Evolutionary conservation across 2,797 vertebrate genomes (phyloP), one percentile per base, ranked within the genome.

Genomic region (Limnodromus scolopaceus): DNA sequence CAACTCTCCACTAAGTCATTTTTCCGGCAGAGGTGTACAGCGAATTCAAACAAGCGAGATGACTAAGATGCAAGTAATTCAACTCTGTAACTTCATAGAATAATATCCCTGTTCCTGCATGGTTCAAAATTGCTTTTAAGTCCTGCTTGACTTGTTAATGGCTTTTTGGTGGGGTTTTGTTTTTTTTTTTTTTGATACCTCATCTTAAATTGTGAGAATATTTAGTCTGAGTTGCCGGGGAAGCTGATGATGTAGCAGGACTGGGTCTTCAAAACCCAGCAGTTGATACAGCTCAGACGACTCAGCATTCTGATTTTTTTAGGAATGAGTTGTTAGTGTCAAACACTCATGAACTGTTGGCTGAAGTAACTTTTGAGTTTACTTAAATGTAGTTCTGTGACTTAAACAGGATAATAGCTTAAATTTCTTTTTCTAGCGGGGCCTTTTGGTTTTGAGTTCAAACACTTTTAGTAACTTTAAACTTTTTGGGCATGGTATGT

Each of bases 361-460:
- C 74, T 89, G n/a, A 86, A 91, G 83, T 80, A 24, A 55, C 15
- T 87, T 91, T 58, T 23, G 10, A n/a, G 72, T 87, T 72, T 7
- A 4, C 27, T 85, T 58, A 65, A 58, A 28, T 84, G 30, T 77
- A 81, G 13, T 72, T 72, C 84, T 58, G 8, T 30, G 78, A 7
- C n/a, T 83, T 75, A 45, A 89, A 39, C 12, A 64, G 64, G 25
- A 36, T 51, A 72, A 38, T 34, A 80, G 43, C 87, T 69, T 70
- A 48, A 60, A n/a, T 88, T 87, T 87, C 24, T 27, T 51, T 89
- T 76, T 48, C 30, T 87, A 92, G 87, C 23, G 14, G 18, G 77
- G 30, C 45, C 77, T 92, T 71, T 92, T 92, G 65, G 32, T 69
- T 97, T 91, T 58, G 25, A 85, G 95, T 92, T 84, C 91, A 97